These are phyloP conservation scores for Lithophane leautieri DNA, from an alignment of 2,888 invertebrate genomes.

Conservation along the genomic window DNA sequence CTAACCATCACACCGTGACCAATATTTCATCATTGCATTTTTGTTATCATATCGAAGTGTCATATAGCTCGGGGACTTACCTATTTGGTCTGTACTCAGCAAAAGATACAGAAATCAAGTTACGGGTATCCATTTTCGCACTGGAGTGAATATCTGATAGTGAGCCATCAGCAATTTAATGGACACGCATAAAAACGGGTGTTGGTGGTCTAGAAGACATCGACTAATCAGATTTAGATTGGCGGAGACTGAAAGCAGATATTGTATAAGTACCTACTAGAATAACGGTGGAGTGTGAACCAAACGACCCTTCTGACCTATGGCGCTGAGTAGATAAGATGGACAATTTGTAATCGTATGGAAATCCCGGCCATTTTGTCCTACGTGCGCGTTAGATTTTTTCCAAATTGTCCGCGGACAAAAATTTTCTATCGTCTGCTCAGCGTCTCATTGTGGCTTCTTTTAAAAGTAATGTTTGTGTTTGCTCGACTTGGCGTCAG, in stretches of 20 bases:
- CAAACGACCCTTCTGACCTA: background rate
- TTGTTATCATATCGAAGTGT: conserved; percentile 35
- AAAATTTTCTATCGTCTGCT: no score
- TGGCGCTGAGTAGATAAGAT: no score
- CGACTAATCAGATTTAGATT: background rate
- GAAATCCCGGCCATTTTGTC: no score
- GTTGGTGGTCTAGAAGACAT: conserved; percentile 18
- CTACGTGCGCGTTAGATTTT: no score
- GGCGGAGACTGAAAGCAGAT: background rate
- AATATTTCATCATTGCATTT: conserved; percentile 28
- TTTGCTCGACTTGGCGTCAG: background rate
- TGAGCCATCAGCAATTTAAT: conserved; percentile 13
- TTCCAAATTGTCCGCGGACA: no score
- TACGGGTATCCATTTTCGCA: conserved; percentile 41
- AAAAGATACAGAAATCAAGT: conserved; percentile 16
- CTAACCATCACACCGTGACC: background rate
- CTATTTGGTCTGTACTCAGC: conserved; percentile 25
- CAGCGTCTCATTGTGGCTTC: background rate
- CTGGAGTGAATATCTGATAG: conserved; percentile 13
- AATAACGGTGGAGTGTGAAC: background rate
- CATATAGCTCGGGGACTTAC: conserved; percentile 54
- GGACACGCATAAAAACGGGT: background rate
- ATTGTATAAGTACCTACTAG: background rate
- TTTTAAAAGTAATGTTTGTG: background rate
- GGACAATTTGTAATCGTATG: no score